A percentile compares a stretch with the other conserved stretches of the same genome.
phyloP scores from a whole-genome alignment of 2,797 vertebrate species.

The Rachycentron canadum region DNA sequence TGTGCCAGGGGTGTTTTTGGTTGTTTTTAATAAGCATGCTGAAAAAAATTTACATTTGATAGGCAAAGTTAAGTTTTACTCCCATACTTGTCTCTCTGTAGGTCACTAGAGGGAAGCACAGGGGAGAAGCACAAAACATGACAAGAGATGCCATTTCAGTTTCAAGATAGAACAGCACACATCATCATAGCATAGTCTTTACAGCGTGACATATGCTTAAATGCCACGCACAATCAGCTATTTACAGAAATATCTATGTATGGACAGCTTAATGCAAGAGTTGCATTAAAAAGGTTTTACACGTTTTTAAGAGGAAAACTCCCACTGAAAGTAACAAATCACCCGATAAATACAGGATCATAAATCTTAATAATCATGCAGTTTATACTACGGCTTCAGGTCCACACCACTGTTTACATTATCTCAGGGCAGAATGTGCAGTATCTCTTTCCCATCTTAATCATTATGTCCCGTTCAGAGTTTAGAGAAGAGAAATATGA shows the following conservation, averaged over 20 bases:
- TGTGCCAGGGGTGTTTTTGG: conserved; percentile 85
- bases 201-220: conserved; percentile 39
- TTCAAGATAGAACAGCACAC: conserved; percentile 67
- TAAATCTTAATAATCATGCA: conserved; percentile 72
- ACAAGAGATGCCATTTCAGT: conserved; percentile 90
- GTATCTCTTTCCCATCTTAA: conserved; percentile 78
- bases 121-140: conserved; percentile 92
- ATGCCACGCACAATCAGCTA: conserved; percentile 31
- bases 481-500: conserved; percentile 69
- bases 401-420: conserved; percentile 68
- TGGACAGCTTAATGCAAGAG: conserved; percentile 27
- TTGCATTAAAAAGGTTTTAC: conserved; percentile 31
- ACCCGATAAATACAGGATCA: conserved; percentile 53
- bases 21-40: conserved; percentile 95
- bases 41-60: conserved; percentile 99
- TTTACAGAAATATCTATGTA: conserved; percentile 20
- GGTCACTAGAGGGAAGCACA: conserved; percentile 99
- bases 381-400: conserved; percentile 63
- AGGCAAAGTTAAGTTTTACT: conserved; percentile 99
- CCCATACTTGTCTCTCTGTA: conserved; percentile 99
- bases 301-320: conserved; percentile 39
- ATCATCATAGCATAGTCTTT: conserved; percentile 53
- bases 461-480: conserved; percentile 71
- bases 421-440: conserved; percentile 70
- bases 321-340: conserved; percentile 51